These are phyloP conservation scores for Julus scanicus DNA, from an alignment of 2,888 invertebrate species.

Conservation along the genomic window DNA sequence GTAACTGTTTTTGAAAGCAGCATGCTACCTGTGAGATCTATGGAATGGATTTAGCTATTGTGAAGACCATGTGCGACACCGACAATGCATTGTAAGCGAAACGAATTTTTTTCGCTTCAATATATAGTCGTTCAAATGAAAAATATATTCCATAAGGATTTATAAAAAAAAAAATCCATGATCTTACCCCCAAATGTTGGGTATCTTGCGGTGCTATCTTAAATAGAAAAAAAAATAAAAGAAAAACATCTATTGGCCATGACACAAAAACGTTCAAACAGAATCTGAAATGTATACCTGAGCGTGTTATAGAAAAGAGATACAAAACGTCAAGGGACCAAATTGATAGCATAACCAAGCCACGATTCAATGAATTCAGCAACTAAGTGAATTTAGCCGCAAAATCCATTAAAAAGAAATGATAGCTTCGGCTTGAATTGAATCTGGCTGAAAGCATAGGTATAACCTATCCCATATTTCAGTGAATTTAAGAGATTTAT, in stretches of 20 bases:
- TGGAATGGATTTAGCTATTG: background rate
- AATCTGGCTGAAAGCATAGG: no score
- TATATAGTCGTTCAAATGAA: background rate
- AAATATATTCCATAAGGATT: background rate
- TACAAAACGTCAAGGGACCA: background rate
- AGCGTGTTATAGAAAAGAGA: background rate
- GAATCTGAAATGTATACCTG: background rate
- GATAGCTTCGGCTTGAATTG: no score
- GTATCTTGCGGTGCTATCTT: background rate
- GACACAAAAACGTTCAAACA: background rate
- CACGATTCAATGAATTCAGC: no score
- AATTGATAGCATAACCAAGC: no score
- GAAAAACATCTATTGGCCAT: background rate
- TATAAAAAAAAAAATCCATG: background rate
- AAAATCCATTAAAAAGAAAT: no score
- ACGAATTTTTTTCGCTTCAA: background rate
- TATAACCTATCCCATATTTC: no score
- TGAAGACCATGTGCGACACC: background rate
- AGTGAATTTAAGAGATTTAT: no score
- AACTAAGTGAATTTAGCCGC: no score
- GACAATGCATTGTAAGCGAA: background rate
- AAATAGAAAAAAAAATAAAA: no score
- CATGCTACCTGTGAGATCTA: background rate
- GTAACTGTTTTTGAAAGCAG: slow-evolving; percentile 1
- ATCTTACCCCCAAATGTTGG: background rate